These are phyloP conservation scores for Esox lucius DNA, from an alignment of 2,797 vertebrate species.

Conservation along the genomic window DNA sequence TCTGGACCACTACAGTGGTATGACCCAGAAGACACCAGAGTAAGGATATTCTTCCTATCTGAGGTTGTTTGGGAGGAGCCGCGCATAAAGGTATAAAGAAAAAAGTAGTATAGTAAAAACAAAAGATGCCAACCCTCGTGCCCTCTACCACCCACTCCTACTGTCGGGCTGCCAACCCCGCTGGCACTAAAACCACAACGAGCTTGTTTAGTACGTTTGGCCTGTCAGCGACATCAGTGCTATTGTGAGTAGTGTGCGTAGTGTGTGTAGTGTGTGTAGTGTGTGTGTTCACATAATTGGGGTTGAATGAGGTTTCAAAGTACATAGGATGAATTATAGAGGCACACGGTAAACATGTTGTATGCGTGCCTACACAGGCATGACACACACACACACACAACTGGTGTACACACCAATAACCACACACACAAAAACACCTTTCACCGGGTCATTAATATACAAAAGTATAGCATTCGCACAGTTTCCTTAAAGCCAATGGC, in stretches of 20 bases:
- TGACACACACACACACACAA: slow-evolving; percentile 28
- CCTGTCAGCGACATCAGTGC: slow-evolving; percentile 11
- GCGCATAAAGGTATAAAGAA: slow-evolving; percentile 26
- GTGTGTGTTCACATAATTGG: not conserved
- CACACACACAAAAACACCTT: slow-evolving; percentile 55
- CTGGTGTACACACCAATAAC: slow-evolving; percentile 20
- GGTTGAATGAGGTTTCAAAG: slow-evolving; percentile 20
- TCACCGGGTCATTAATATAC: slow-evolving; percentile 50
- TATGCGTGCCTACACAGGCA: slow-evolving; percentile 37
- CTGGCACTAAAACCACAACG: slow-evolving; percentile 20
- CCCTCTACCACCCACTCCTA: slow-evolving; percentile 40
- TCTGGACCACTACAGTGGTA: not conserved
- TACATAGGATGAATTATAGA: not conserved
- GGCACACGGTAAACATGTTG: not conserved
- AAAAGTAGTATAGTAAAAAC: slow-evolving; percentile 1
- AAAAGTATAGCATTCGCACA: slow-evolving; percentile 60
- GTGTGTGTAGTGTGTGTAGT: slow-evolving; percentile 24
- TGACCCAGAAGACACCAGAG: not conserved
- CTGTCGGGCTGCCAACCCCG: slow-evolving; percentile 28
- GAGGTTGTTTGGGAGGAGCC: slow-evolving; percentile 24
- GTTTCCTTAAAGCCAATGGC: slow-evolving; percentile 33
- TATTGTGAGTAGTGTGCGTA: slow-evolving; percentile 13
- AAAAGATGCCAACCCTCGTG: slow-evolving; percentile 37
- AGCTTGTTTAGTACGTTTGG: slow-evolving; percentile 27
- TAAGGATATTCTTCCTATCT: slow-evolving; percentile 18